These are phyloP conservation scores for Caenorhabditis sp. DNA, from an alignment of 2,888 invertebrate species.

Conservation along the genomic window DNA sequence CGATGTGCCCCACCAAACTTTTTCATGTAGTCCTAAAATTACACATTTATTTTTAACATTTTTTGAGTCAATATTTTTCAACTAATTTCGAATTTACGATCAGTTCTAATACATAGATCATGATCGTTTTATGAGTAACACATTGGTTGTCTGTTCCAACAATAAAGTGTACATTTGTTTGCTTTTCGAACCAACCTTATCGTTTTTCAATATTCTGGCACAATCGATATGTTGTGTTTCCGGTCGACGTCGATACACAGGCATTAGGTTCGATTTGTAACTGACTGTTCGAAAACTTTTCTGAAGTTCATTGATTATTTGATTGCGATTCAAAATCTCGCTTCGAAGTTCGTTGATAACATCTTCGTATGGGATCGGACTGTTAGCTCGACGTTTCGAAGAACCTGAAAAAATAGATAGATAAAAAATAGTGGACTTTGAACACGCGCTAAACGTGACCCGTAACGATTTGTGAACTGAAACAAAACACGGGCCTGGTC, in stretches of 20 bases:
- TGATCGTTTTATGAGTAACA: not conserved
- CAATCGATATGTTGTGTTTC: slow-evolving; percentile 31
- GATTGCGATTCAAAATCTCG: slow-evolving; percentile 19
- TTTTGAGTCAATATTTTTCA: too few species aligned
- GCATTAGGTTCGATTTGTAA: slow-evolving; percentile 13
- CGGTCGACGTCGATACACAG: slow-evolving; percentile 12
- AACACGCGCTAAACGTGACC: too few species aligned
- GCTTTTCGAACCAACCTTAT: slow-evolving; percentile 11
- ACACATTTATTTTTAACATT: too few species aligned
- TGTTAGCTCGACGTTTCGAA: not conserved
- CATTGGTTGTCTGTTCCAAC: too few species aligned
- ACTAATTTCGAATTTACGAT: not conserved
- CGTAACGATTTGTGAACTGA: too few species aligned
- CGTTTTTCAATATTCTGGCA: slow-evolving; percentile 17
- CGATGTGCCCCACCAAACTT: slow-evolving; percentile 17
- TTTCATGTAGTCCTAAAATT: slow-evolving; percentile 7
- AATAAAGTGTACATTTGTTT: not conserved
- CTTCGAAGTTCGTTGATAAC: slow-evolving; percentile 22
- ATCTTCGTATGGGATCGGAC: slow-evolving; percentile 17
- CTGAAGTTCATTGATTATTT: slow-evolving; percentile 19
- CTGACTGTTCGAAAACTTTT: slow-evolving; percentile 14
- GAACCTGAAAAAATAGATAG: not conserved
- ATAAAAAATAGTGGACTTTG: too few species aligned
- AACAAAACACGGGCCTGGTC: too few species aligned
- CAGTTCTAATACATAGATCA: not conserved